These are phyloP conservation scores for Papilio polytes DNA, from an alignment of 1,140 invertebrate species.

Conservation along the genomic window DNA sequence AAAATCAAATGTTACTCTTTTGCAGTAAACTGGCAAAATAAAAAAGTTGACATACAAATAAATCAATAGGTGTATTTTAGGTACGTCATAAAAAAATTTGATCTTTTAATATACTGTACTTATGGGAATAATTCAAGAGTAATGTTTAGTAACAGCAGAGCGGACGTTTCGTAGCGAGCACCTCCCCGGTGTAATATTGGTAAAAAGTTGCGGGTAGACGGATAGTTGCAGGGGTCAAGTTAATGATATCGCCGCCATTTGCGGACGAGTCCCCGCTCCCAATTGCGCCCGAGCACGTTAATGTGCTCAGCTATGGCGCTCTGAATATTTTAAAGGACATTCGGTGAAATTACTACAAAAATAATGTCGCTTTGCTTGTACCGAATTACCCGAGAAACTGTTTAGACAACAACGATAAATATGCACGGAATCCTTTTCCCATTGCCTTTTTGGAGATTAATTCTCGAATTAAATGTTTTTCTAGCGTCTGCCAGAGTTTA, in stretches of 20 bases:
- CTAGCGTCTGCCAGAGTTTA: conserved; percentile 46
- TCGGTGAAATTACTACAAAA: conserved; percentile 83
- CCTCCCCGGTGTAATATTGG: conserved; percentile 77
- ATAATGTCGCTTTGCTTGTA: conserved; percentile 82
- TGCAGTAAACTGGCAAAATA: neutral
- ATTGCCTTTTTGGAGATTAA: conserved; percentile 76
- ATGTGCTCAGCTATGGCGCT: conserved; percentile 78
- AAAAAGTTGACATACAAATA: neutral
- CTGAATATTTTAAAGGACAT: conserved; percentile 84
- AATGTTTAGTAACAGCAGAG: conserved; percentile 1
- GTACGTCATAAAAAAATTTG: neutral
- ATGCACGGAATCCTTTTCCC: conserved; percentile 77
- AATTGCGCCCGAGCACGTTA: conserved; percentile 81
- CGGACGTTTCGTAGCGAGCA: conserved; percentile 55
- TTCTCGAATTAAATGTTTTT: conserved; percentile 73
- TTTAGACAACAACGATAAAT: conserved; percentile 79
- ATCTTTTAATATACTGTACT: neutral
- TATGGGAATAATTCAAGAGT: neutral
- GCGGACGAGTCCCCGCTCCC: conserved; percentile 73
- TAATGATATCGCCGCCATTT: conserved; percentile 82
- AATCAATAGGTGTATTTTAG: neutral
- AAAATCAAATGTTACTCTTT: too few species aligned
- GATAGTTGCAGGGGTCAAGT: conserved; percentile 81
- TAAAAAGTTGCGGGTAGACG: conserved; percentile 76
- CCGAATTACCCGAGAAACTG: conserved; percentile 81